Evolutionary conservation across 2,888 invertebrate genomes (phyloP).

Genomic region (Himalopsyche kuldschensis): DNA sequence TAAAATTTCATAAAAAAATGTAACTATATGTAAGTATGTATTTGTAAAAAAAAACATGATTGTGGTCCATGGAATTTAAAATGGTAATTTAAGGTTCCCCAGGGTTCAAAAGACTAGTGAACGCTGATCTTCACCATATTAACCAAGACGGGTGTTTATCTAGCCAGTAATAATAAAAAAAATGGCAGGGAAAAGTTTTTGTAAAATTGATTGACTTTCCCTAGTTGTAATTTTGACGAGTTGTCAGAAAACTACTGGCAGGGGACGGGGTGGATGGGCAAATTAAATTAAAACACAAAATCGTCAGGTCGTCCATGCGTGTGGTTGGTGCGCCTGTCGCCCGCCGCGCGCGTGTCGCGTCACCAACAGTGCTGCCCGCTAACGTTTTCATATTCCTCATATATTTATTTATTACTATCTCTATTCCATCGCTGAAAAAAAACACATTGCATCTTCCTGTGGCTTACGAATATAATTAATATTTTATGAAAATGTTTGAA

Average conservation of each 20-base stretch:
- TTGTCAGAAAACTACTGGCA: background rate
- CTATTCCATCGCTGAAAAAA: background rate
- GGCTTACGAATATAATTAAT: background rate
- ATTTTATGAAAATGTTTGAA: background rate
- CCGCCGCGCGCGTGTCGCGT: constrained; percentile 27
- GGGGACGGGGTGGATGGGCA: constrained; percentile 15
- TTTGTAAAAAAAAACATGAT: no score
- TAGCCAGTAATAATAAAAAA: no score
- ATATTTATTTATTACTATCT: background rate
- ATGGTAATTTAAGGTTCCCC: no score
- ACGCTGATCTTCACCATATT: no score
- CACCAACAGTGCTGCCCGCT: constrained; percentile 21
- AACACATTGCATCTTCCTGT: background rate
- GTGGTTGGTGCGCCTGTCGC: constrained; percentile 28
- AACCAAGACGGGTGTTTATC: no score
- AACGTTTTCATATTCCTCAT: constrained; percentile 12
- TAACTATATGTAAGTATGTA: no score
- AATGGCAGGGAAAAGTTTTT: no score
- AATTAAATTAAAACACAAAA: constrained; percentile 36
- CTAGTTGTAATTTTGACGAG: background rate
- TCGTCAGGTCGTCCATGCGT: constrained; percentile 36
- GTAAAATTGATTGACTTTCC: background rate
- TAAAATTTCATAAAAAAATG: no score
- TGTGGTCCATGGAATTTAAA: no score
- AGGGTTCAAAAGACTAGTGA: no score